Evolutionary conservation across 2,888 invertebrate species (phyloP).

Genomic region (Cephus runcator): DNA sequence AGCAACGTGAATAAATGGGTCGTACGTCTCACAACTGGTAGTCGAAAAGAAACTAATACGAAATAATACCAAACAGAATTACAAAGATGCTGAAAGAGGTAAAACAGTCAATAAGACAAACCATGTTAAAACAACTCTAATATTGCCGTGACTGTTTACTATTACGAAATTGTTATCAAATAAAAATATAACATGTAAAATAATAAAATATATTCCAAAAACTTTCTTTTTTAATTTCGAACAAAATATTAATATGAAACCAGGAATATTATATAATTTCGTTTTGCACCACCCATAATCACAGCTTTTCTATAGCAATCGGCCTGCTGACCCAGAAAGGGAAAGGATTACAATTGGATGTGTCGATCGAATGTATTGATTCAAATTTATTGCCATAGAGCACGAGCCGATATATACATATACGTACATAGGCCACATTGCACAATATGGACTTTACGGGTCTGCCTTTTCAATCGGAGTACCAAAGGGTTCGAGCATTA

Average conservation of each 20-base stretch:
- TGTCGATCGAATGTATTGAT: conserved; percentile 37
- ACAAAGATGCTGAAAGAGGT: not conserved
- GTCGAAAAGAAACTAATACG: not conserved
- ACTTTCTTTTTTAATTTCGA: not conserved
- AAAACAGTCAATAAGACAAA: not conserved
- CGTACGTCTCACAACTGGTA: not conserved
- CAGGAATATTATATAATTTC: not conserved
- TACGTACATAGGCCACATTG: conserved; percentile 14
- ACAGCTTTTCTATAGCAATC: conserved; percentile 4
- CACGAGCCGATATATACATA: not conserved
- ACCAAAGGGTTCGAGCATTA: conserved; percentile 8
- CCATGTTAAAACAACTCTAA: not conserved
- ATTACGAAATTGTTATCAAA: not conserved
- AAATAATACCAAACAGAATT: not conserved
- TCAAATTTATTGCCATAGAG: conserved; percentile 33
- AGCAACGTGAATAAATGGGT: not conserved
- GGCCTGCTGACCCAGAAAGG: conserved; percentile 52
- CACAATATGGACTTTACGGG: conserved; percentile 33
- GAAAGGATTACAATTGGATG: conserved; percentile 37
- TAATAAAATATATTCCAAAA: not conserved
- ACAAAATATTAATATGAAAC: not conserved
- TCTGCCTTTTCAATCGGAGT: conserved; percentile 26
- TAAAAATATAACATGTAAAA: not conserved
- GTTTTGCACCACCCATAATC: not conserved
- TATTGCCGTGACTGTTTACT: not conserved